phyloP scores from a whole-genome alignment of 2,888 invertebrate genomes.

The Brachypterus glaber region DNA sequence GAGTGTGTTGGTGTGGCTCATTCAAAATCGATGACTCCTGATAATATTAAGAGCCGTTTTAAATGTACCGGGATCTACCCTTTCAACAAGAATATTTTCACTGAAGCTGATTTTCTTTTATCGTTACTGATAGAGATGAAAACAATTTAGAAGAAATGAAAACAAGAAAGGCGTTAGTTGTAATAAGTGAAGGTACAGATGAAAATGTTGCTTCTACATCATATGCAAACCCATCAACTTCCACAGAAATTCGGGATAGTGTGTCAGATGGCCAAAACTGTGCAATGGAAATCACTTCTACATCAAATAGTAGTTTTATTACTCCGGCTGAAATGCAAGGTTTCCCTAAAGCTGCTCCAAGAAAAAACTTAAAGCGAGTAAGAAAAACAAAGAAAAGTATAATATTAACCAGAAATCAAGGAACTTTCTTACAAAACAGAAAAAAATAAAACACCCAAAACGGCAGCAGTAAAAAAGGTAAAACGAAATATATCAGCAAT shows the following conservation, averaged over 20 bases:
- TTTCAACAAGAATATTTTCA: slow-evolving; percentile 5
- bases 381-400: slow-evolving; percentile 6
- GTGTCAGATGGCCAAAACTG: too few species aligned
- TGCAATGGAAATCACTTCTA: too few species aligned
- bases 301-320: slow-evolving; percentile 4
- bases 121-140: slow-evolving; percentile 6
- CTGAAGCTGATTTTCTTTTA: slow-evolving; percentile 7
- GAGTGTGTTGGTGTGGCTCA: slow-evolving; percentile 8
- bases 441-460: slow-evolving; percentile 7
- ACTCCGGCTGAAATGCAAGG: slow-evolving; percentile 3
- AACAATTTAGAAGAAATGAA: too few species aligned
- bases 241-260: too few species aligned
- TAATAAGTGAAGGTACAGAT: too few species aligned
- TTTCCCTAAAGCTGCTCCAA: slow-evolving; percentile 5
- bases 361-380: slow-evolving; percentile 3
- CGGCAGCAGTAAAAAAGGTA: too few species aligned
- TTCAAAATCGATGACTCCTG: slow-evolving; percentile 10
- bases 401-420: slow-evolving; percentile 5
- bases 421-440: slow-evolving; percentile 6
- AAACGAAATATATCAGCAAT: too few species aligned
- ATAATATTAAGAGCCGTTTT: slow-evolving; percentile 13
- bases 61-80: slow-evolving; percentile 7
- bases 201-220: too few species aligned
- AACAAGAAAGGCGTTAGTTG: too few species aligned
- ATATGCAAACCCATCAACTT: too few species aligned